Evolutionary conservation across 1,140 invertebrate species (phyloP).

Genomic region (Drosophila neocordata): DNA sequence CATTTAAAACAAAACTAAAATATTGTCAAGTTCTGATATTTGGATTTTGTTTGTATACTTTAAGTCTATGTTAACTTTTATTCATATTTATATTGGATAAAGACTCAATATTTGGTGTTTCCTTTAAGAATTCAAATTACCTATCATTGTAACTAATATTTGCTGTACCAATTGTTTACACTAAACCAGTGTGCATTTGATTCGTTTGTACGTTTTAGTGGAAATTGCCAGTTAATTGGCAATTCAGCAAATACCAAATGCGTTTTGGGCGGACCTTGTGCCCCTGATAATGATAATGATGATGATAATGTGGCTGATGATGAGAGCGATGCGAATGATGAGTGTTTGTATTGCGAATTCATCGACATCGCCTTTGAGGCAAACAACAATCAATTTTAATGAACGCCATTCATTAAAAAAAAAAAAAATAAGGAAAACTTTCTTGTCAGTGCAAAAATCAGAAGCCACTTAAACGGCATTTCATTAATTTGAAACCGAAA

Average conservation of each 20-base stretch:
- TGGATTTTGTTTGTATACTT: too few species aligned
- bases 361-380: conserved; percentile 51
- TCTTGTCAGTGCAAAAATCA: conserved; percentile 60
- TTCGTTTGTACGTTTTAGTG: conserved; percentile 38
- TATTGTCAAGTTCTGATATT: too few species aligned
- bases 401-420: conserved; percentile 79
- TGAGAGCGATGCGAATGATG: conserved; percentile 13
- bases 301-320: conserved; percentile 4
- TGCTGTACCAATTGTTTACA: neutral
- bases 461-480: conserved; percentile 66
- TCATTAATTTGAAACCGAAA: conserved; percentile 78
- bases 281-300: conserved; percentile 11
- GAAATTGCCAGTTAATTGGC: conserved; percentile 76
- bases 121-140: neutral
- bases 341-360: conserved; percentile 59
- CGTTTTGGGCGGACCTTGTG: conserved; percentile 49
- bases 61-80: too few species aligned
- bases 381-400: conserved; percentile 81
- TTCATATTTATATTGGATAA: too few species aligned
- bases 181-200: neutral
- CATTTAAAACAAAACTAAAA: too few species aligned
- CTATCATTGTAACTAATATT: neutral
- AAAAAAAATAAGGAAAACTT: too few species aligned
- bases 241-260: conserved; percentile 72
- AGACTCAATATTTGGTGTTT: too few species aligned